Conservation (phyloP, 2,797 vertebrate genomes). For the Meda fulgida region DNA sequence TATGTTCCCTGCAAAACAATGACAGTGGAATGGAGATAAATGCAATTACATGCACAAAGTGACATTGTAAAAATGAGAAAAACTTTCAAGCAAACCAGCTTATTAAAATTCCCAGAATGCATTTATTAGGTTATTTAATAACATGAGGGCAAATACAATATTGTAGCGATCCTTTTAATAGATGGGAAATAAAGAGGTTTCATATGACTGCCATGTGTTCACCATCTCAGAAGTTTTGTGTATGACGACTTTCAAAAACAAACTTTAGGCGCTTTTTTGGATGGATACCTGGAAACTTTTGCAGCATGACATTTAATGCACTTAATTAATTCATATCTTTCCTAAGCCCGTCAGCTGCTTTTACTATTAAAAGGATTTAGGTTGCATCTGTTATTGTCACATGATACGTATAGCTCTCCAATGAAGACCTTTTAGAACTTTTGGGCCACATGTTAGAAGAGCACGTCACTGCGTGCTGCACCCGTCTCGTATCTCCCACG, state of each 20-base stretch:
- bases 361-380: constrained; percentile 62
- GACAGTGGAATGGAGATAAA: constrained; percentile 50
- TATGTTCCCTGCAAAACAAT: constrained; percentile 61
- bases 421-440: constrained; percentile 38
- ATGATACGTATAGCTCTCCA: constrained; percentile 49
- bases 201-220: not conserved
- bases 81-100: not conserved
- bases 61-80: not conserved
- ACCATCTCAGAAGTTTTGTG: not conserved
- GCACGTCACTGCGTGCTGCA: too few relatives aligned
- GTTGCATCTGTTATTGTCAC: constrained; percentile 63
- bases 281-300: constrained; percentile 50
- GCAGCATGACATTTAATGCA: constrained; percentile 59
- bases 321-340: constrained; percentile 60
- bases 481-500: too few relatives aligned
- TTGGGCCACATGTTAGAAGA: not conserved
- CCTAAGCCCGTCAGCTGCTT: constrained; percentile 58
- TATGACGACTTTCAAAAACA: constrained; percentile 30
- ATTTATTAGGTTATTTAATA: constrained; percentile 3
- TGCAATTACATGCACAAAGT: not conserved
- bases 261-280: constrained; percentile 36
- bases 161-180: not conserved
- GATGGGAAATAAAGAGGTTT: not conserved
- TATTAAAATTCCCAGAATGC: not conserved
- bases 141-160: constrained; percentile 6